Evolutionary conservation across 2,797 vertebrate species (phyloP), one percentile per base, ranked within the genome.

Genomic region (Sebastes goodei): DNA sequence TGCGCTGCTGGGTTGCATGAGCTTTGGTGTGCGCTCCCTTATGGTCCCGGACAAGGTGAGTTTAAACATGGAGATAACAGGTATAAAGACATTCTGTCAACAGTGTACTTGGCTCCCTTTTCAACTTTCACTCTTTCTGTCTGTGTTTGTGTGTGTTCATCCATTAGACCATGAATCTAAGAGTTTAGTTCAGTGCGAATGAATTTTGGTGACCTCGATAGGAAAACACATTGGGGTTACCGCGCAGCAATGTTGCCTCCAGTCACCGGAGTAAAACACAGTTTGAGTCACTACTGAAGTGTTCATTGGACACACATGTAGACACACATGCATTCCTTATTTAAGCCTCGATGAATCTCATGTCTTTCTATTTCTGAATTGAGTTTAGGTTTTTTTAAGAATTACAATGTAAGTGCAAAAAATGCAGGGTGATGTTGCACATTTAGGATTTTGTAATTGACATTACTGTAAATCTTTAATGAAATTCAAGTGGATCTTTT

Each of bases 11-110:
- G 97, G 97, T 65, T 98, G 97, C 91, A 96, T 97, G 97, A 98
- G 97, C 93, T 99, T 99, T 1, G 96, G 97, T 0, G 88, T 98
- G 65, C 96, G 91, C 89, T 97, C 97, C 25, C 96, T 98, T 38
- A 91, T 96, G 93, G 91, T 91, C 80, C 89, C 85, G 1, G 90
- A 95, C 42, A 97, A 98, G 96, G 97, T 97, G 88, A 59, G 84
- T 80, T 74, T 67, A 32, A 79, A 85, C 27, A 27, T 9, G 17
- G n/a, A 73, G 33, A 53, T 76, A 63, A 23, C 7, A 27, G 27
- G 4, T 76, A 55, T 17, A 56, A 74, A 76, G 9, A 46, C n/a
- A 11, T 83, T 86, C 32, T 70, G 53, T 79, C 55, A 88, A 82
- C 62, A 14, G 12, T 63, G 64, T 66, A 20, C 52, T 68, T 42